These are phyloP conservation scores for Syngnathus acus DNA, from an alignment of 2,797 vertebrate species.

Conservation along the genomic window DNA sequence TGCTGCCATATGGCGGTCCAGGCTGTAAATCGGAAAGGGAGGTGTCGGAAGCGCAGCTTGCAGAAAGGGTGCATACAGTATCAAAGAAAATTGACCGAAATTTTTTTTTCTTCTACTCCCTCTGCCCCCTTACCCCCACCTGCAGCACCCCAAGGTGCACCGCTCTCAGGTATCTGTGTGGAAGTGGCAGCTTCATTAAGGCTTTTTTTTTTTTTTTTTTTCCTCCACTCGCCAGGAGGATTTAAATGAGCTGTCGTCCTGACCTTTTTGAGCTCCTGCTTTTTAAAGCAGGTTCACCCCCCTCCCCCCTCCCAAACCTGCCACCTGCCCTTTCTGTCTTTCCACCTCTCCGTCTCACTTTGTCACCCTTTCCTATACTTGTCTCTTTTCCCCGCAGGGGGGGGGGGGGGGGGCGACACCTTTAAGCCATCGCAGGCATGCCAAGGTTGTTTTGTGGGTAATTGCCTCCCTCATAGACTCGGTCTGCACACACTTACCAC, in stretches of 20 bases:
- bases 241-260: constrained; percentile 78
- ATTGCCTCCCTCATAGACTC: constrained; percentile 67
- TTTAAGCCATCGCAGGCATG: constrained; percentile 64
- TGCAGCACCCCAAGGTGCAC: constrained; percentile 52
- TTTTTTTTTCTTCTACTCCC: background rate
- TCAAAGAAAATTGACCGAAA: constrained; percentile 27
- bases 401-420: constrained; percentile 40
- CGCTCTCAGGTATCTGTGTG: constrained; percentile 55
- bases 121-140: constrained; percentile 19
- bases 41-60: constrained; percentile 18
- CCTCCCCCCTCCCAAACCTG: constrained; percentile 9
- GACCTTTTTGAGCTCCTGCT: constrained; percentile 72
- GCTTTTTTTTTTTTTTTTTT: constrained; percentile 50
- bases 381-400: constrained; percentile 48
- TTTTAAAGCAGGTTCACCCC: constrained; percentile 56
- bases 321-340: constrained; percentile 42
- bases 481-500: constrained; percentile 45
- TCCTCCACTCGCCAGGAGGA: constrained; percentile 54
- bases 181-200: constrained; percentile 66
- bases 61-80: constrained; percentile 40
- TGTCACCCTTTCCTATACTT: constrained; percentile 58
- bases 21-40: constrained; percentile 56
- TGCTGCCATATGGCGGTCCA: constrained; percentile 69
- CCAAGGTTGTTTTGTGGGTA: constrained; percentile 72
- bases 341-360: constrained; percentile 54